phyloP scores from a whole-genome alignment of 2,888 invertebrate genomes.

The Coleophora flavipennella region DNA sequence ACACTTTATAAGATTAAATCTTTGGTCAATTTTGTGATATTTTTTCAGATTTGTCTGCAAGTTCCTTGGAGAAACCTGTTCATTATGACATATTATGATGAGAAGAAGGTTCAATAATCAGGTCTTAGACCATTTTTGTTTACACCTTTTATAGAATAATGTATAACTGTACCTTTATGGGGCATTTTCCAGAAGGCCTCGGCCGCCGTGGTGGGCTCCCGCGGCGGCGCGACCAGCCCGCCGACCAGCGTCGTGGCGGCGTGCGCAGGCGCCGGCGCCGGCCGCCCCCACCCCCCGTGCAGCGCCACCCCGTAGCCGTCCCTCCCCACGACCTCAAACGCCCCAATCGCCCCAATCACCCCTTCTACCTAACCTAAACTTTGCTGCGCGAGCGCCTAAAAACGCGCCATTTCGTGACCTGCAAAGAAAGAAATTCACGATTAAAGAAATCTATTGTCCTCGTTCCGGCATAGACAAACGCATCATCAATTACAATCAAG shows the following conservation, averaged over 20 bases:
- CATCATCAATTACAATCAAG: constrained; percentile 71
- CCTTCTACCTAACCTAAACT: constrained; percentile 3
- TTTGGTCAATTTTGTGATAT: too few species aligned
- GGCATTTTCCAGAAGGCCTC: constrained; percentile 91
- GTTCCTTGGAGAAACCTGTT: too few species aligned
- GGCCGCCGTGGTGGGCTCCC: constrained; percentile 80
- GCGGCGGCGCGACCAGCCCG: constrained; percentile 79
- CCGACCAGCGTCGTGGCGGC: constrained; percentile 75
- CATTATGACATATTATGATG: too few species aligned
- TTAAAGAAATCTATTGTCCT: constrained; percentile 55
- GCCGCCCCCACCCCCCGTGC: constrained; percentile 76
- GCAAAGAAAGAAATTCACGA: constrained; percentile 48
- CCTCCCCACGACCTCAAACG: constrained; percentile 26
- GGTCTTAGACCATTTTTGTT: too few species aligned
- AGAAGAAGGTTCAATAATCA: too few species aligned
- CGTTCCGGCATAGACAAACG: constrained; percentile 54
- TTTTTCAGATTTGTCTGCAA: too few species aligned
- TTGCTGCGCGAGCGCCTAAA: constrained; percentile 19
- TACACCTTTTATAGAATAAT: too few species aligned
- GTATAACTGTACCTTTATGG: constrained; percentile 78
- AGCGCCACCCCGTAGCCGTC: constrained; percentile 59
- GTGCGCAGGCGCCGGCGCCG: constrained; percentile 72
- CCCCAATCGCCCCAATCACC: constrained; percentile 1
- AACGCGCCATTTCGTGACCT: constrained; percentile 23
- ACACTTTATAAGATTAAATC: too few species aligned